phyloP scores from a whole-genome alignment of 2,888 invertebrate genomes.

The Dicyrtoma fusca region DNA sequence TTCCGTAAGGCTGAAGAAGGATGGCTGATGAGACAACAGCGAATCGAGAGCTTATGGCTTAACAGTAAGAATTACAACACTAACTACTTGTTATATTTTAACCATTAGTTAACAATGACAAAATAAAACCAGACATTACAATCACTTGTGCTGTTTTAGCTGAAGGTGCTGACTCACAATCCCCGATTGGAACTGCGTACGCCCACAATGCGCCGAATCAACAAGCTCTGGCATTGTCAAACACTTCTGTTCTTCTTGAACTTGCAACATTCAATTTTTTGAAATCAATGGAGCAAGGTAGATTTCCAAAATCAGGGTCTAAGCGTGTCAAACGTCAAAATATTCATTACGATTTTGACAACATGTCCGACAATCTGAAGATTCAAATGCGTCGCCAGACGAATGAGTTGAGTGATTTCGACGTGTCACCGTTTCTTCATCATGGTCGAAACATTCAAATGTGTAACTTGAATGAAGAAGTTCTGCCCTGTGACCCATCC shows the following conservation, averaged over 20 bases:
- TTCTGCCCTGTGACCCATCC: slow-evolving; percentile 69
- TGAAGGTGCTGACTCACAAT: slow-evolving; percentile 82
- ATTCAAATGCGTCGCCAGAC: slow-evolving; percentile 3
- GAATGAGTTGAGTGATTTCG: slow-evolving; percentile 21
- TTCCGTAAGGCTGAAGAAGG: slow-evolving; percentile 78
- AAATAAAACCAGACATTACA: neutral
- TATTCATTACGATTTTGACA: slow-evolving; percentile 30
- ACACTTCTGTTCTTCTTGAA: slow-evolving; percentile 82
- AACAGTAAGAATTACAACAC: slow-evolving; percentile 65
- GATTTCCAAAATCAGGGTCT: neutral
- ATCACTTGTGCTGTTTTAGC: slow-evolving; percentile 61
- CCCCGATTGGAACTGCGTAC: slow-evolving; percentile 82
- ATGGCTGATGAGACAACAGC: slow-evolving; percentile 72
- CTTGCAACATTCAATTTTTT: slow-evolving; percentile 84
- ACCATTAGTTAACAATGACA: neutral
- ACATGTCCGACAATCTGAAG: neutral
- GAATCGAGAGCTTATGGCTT: slow-evolving; percentile 82
- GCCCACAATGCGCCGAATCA: slow-evolving; percentile 88
- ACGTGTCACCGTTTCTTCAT: slow-evolving; percentile 35
- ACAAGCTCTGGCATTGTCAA: slow-evolving; percentile 79
- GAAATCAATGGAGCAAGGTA: slow-evolving; percentile 61
- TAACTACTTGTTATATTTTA: neutral
- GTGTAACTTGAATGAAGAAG: slow-evolving; percentile 73
- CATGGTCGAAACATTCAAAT: slow-evolving; percentile 64
- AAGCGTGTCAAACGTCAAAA: slow-evolving; percentile 46